Conservation (phyloP, 2,888 invertebrate species). For the Pheosia gnoma region DNA sequence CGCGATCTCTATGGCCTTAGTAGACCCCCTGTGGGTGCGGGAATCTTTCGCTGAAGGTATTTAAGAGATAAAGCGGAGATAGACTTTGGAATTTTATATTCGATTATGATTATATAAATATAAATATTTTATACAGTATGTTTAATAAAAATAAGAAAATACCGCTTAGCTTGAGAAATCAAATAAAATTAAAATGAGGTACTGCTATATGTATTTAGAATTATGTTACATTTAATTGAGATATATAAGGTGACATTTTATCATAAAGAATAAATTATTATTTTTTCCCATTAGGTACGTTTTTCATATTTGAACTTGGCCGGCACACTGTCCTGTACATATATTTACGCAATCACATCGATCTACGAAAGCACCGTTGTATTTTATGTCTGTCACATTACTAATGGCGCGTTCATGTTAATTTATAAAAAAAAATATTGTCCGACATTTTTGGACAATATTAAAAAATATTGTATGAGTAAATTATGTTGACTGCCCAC, state of each 20-base stretch:
- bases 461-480: background rate
- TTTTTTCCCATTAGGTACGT: too few species aligned
- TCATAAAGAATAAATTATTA: too few species aligned
- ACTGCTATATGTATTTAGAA: too few species aligned
- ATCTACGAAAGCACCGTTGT: background rate
- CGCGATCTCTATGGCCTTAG: constrained; percentile 41
- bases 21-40: constrained; percentile 55
- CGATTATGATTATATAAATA: background rate
- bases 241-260: too few species aligned
- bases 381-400: background rate
- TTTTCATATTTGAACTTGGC: background rate
- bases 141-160: too few species aligned
- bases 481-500: background rate
- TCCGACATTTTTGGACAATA: background rate
- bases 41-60: constrained; percentile 52
- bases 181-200: too few species aligned
- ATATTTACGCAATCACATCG: background rate
- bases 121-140: too few species aligned
- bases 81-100: constrained; percentile 37
- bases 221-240: too few species aligned
- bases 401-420: constrained; percentile 1
- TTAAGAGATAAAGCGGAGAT: constrained; percentile 45
- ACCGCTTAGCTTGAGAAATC: too few species aligned
- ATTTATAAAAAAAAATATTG: constrained; percentile 2
- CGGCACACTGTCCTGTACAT: background rate